phyloP scores from a whole-genome alignment of 1,140 invertebrate species.

The Stenopsyche tienmushanensis region DNA sequence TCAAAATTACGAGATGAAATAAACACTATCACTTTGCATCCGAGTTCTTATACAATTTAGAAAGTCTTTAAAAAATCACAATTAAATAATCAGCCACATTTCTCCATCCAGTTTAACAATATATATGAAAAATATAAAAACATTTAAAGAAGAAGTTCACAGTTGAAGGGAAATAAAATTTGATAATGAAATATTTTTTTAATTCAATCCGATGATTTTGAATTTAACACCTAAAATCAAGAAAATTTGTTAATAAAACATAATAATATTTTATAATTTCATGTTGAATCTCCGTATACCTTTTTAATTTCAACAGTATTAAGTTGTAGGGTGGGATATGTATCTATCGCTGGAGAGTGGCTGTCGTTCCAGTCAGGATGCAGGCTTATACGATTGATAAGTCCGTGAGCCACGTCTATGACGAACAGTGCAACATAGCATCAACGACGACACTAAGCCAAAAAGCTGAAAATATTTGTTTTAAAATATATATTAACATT shows the following conservation, averaged over 20 bases:
- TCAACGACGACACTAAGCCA: constrained; percentile 73
- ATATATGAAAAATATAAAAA: background rate
- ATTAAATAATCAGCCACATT: no score
- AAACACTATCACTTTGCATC: no score
- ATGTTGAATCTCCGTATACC: background rate
- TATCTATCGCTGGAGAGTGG: constrained; percentile 38
- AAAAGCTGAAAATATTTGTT: constrained; percentile 67
- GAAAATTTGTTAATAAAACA: background rate
- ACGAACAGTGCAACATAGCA: constrained; percentile 73
- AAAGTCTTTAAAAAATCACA: no score
- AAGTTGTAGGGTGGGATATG: constrained; percentile 28
- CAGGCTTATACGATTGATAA: constrained; percentile 67
- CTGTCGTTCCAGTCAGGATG: constrained; percentile 44
- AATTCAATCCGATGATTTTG: background rate
- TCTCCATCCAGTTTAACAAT: no score
- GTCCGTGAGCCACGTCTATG: constrained; percentile 69
- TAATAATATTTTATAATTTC: background rate
- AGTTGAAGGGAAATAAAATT: background rate
- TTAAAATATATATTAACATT: constrained; percentile 31
- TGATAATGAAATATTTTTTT: no score
- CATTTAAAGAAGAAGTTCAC: background rate
- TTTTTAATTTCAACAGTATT: background rate
- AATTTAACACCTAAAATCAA: background rate
- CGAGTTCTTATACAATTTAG: no score
- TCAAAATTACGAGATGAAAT: no score